Evolutionary conservation across 2,113 vertebrate species (phyloP), one percentile per base, ranked within the genome.

Genomic region (Hemiscyllium ocellatum): DNA sequence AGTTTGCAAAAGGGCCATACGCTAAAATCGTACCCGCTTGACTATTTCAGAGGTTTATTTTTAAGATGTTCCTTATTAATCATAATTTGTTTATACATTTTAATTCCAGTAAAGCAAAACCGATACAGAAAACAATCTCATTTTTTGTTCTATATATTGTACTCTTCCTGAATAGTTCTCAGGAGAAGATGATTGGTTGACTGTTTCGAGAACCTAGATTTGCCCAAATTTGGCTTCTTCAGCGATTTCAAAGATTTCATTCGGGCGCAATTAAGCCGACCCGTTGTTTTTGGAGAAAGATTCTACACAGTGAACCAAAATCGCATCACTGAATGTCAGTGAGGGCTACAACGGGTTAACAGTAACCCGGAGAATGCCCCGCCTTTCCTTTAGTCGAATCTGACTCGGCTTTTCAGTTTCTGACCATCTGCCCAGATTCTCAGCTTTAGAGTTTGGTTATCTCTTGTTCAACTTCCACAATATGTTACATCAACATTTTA

Each of bases 401-500:
- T 72, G 68, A 29, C 68, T 72, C 69, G 94, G 94, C 68, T 95
- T 95, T 95, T 95, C 47, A 95, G 26, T 47, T 95, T 95, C 94
- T 95, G 42, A 76, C 94, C 94, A 95, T 72, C 68, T 69, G 68
- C 26, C 94, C 68, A n/a, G 94, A 72, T 95, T 70, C 42, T 76
- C 91, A 37, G 91, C 91, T 94, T 42, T 69, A n/a, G 37, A 50
- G 93, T 72, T 72, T 13, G 68, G 68, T 26, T 72, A 12, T 70
- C 19, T 93, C 89, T 93, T 66, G 89, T 93, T 93, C 20, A 66
- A 93, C n/a, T 65, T 66, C 61, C 66, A 68, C 56, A 93, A 42
- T 93, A 93, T 72, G 94, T 76, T 95, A 76, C 94, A 95, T 95
- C 94, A 95, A 95, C 94, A 72, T 95, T 95, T 95, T 72, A 95